phyloP scores from a whole-genome alignment of 2,888 invertebrate species.

The Actias luna region DNA sequence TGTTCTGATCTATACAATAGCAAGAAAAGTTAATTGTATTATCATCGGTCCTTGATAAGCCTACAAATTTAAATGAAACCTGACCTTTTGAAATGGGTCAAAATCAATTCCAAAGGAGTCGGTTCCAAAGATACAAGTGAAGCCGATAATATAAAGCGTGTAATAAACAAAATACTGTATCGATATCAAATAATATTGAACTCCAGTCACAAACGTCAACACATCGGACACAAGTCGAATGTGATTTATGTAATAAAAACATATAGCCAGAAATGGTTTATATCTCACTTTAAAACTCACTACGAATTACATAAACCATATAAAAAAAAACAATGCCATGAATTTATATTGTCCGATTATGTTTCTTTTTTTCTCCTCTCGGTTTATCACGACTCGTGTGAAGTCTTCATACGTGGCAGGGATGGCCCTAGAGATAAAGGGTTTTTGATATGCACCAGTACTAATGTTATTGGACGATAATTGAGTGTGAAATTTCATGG shows the following conservation, averaged over 20 bases:
- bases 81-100: no score
- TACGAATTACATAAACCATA: slow-evolving; percentile 27
- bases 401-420: not conserved
- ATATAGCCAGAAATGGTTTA: not conserved
- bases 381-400: not conserved
- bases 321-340: slow-evolving; percentile 37
- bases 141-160: no score
- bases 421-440: not conserved
- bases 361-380: slow-evolving; percentile 35
- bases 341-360: slow-evolving; percentile 45
- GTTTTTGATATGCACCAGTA: not conserved
- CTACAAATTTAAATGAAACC: no score
- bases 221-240: not conserved
- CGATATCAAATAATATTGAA: not conserved
- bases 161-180: no score
- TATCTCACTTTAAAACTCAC: not conserved
- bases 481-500: no score
- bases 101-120: no score
- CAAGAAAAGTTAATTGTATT: no score
- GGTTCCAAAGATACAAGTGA: no score
- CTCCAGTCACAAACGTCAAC: not conserved
- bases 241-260: not conserved
- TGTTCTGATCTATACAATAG: no score
- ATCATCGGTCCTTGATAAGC: no score
- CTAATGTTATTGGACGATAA: no score